A percentile compares a stretch with the other conserved stretches of the same genome.
phyloP scores from a whole-genome alignment of 2,113 vertebrate genomes.

The Calidris pygmaea region DNA sequence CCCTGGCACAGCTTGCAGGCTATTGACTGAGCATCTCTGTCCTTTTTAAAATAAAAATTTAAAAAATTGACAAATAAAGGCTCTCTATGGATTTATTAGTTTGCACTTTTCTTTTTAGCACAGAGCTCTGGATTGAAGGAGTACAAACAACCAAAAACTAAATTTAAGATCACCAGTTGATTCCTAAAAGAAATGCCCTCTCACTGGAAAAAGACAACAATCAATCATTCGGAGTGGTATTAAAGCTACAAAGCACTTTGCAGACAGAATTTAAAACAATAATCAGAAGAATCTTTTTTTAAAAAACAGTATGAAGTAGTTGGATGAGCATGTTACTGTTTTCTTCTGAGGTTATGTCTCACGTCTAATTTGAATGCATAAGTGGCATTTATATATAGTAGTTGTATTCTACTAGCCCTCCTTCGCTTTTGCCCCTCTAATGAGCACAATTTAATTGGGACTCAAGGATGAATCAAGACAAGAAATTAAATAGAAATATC shows the following conservation, averaged over 20 bases:
- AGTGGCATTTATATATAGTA: background rate
- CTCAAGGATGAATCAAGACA: background rate
- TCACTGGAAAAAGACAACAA: background rate
- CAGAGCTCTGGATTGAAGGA: background rate
- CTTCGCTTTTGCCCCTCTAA: background rate
- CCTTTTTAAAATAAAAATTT: background rate
- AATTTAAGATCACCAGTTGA: background rate
- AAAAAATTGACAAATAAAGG: background rate
- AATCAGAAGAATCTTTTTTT: background rate
- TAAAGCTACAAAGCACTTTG: background rate
- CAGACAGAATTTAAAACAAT: background rate
- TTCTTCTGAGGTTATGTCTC: background rate
- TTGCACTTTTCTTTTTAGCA: background rate
- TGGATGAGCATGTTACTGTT: background rate
- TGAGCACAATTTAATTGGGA: background rate
- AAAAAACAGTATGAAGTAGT: background rate
- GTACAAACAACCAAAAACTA: background rate
- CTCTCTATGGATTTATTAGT: background rate
- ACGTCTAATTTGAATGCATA: background rate
- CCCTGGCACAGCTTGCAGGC: background rate
- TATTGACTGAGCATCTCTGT: background rate
- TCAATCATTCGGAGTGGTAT: background rate
- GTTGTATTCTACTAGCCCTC: background rate
- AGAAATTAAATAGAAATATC: background rate
- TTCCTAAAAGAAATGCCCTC: background rate